These are phyloP conservation scores for Nothobranchius kuhntae DNA, from an alignment of 2,113 vertebrate genomes.

Conservation along the genomic window DNA sequence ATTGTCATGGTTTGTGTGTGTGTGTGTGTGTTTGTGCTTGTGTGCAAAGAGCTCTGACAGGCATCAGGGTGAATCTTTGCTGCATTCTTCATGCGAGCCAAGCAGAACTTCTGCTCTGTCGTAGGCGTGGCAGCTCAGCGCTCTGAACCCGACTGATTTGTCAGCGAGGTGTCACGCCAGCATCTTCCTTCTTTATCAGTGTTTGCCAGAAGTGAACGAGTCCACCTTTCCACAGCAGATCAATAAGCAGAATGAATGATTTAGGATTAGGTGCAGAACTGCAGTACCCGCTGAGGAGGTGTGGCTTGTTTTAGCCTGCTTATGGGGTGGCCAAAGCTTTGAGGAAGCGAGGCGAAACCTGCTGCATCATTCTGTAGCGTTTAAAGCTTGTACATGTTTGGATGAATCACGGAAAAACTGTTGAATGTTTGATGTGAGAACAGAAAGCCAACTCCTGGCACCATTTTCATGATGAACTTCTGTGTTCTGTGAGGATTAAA, in stretches of 20 bases:
- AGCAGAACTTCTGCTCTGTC: slow-evolving; percentile 6
- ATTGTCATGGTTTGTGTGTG: background rate
- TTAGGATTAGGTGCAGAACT: slow-evolving; percentile 33
- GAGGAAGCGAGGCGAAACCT: background rate
- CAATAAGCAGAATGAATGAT: slow-evolving; percentile 49
- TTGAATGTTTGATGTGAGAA: slow-evolving; percentile 16
- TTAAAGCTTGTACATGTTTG: background rate
- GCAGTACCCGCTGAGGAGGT: slow-evolving; percentile 11
- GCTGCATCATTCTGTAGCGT: background rate
- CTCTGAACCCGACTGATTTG: slow-evolving; percentile 7
- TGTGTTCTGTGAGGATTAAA: background rate
- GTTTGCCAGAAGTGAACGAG: slow-evolving; percentile 29
- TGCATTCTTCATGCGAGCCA: slow-evolving; percentile 15
- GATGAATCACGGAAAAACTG: slow-evolving; percentile 13
- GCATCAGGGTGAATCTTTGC: slow-evolving; percentile 27
- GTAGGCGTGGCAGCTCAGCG: slow-evolving; percentile 6
- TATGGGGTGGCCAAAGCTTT: slow-evolving; percentile 8
- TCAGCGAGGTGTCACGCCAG: slow-evolving; percentile 25
- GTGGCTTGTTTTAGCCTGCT: slow-evolving; percentile 19
- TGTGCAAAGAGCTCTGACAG: slow-evolving; percentile 16
- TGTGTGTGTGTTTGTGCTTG: background rate
- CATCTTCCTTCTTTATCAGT: slow-evolving; percentile 27
- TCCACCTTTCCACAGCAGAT: slow-evolving; percentile 33
- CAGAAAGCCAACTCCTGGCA: slow-evolving; percentile 14
- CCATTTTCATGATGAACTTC: background rate